Evolutionary conservation across 2,888 invertebrate genomes (phyloP).

Genomic region (Amphipyra tragopoginis): DNA sequence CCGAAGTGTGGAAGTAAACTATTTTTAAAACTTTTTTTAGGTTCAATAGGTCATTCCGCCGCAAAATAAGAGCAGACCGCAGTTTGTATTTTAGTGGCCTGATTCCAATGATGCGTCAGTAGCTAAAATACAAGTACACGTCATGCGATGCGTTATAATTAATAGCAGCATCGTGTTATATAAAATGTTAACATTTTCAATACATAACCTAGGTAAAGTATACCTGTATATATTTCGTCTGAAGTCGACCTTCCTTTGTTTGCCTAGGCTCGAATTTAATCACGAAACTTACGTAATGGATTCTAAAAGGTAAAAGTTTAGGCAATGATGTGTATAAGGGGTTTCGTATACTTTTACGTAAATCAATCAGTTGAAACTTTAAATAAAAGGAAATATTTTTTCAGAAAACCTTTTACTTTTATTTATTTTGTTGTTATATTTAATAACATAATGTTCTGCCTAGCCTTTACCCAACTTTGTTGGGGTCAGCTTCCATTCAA

Average conservation of each 20-base stretch:
- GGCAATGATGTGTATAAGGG: constrained; percentile 11
- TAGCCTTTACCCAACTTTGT: too few species aligned
- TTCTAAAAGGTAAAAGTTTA: constrained; percentile 28
- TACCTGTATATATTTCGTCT: constrained; percentile 15
- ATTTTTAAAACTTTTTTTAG: constrained; percentile 11
- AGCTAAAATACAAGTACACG: constrained; percentile 47
- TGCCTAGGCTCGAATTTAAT: constrained; percentile 35
- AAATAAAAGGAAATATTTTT: not conserved
- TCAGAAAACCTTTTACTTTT: too few species aligned
- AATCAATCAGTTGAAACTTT: constrained; percentile 9
- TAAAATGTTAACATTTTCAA: constrained; percentile 35
- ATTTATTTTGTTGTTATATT: too few species aligned
- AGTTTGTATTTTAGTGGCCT: constrained; percentile 41
- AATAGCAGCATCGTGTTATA: constrained; percentile 32
- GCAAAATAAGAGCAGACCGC: constrained; percentile 36
- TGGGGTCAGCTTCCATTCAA: too few species aligned
- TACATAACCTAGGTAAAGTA: constrained; percentile 10
- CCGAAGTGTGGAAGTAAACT: not conserved
- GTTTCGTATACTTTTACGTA: not conserved
- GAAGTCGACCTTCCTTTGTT: constrained; percentile 33
- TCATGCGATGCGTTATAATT: constrained; percentile 49
- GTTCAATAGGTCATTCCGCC: constrained; percentile 25
- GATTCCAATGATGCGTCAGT: constrained; percentile 53
- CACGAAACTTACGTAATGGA: constrained; percentile 25
- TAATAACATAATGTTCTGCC: too few species aligned